These are phyloP conservation scores for Hoplodrina ambigua DNA, from an alignment of 2,888 invertebrate species.

Conservation along the genomic window DNA sequence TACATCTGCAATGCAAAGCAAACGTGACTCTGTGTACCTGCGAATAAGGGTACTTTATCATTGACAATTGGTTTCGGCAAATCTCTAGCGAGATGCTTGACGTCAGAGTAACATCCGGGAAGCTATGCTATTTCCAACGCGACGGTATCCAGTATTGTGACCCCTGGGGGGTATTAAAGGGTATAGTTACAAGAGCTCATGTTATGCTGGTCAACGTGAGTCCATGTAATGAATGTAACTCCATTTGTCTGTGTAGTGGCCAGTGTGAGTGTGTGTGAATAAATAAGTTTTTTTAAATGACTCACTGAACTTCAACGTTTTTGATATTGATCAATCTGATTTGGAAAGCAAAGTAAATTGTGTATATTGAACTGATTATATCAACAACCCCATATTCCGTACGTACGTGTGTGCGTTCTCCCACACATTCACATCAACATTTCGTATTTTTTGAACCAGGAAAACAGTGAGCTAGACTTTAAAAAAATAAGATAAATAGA, in stretches of 20 bases:
- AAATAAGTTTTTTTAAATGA: constrained; percentile 57
- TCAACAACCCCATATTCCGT: background rate
- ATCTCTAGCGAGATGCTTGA: constrained; percentile 83
- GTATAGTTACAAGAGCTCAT: constrained; percentile 46
- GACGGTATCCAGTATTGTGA: constrained; percentile 63
- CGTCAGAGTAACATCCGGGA: constrained; percentile 87
- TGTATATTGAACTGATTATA: constrained; percentile 11
- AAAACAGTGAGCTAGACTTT: constrained; percentile 1
- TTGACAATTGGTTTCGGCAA: constrained; percentile 75
- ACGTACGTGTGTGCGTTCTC: constrained; percentile 1
- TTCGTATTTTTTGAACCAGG: constrained; percentile 38
- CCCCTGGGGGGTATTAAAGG: constrained; percentile 34
- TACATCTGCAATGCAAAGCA: constrained; percentile 50
- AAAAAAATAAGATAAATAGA: constrained; percentile 32
- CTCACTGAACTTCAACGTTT: constrained; percentile 39
- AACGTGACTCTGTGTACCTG: constrained; percentile 65
- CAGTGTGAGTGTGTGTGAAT: constrained; percentile 40
- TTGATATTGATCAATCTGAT: constrained; percentile 39
- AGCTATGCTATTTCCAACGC: constrained; percentile 85
- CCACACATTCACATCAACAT: background rate
- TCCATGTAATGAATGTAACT: constrained; percentile 48
- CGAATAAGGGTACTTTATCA: constrained; percentile 73
- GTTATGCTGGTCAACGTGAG: constrained; percentile 55
- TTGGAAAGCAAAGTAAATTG: constrained; percentile 30
- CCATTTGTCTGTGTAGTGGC: constrained; percentile 33